phyloP scores from a whole-genome alignment of 2,888 invertebrate genomes.

The Stictocephala bisonia region DNA sequence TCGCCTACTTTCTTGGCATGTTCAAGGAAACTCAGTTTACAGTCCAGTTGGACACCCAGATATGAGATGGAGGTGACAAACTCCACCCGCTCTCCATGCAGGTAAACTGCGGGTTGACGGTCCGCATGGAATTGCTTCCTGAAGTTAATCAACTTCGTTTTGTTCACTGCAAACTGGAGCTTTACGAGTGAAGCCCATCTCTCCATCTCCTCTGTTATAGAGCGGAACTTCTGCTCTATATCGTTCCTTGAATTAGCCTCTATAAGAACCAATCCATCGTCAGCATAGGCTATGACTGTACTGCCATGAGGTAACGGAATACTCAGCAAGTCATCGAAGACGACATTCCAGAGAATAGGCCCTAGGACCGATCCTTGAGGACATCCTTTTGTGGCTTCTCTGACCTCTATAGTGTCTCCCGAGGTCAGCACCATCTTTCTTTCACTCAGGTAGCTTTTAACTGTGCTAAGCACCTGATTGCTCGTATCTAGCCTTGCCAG shows the following conservation, averaged over 20 bases:
- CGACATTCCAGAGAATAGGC: neutral
- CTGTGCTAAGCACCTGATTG: neutral
- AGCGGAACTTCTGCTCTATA: neutral
- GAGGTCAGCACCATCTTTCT: neutral
- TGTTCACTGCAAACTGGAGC: neutral
- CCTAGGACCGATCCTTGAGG: neutral
- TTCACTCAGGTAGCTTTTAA: neutral
- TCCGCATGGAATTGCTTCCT: too few species aligned
- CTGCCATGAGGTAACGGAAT: neutral
- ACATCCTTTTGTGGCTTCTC: neutral
- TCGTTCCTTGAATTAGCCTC: neutral
- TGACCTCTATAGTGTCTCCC: too few species aligned
- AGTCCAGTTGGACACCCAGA: neutral
- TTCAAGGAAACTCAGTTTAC: neutral
- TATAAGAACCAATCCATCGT: neutral
- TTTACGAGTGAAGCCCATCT: neutral
- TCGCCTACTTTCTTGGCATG: neutral
- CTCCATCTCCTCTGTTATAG: neutral
- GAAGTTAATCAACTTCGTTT: neutral
- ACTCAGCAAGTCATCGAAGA: neutral
- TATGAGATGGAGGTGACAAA: neutral
- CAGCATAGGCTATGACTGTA: neutral
- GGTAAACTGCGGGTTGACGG: neutral
- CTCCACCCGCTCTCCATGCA: neutral
- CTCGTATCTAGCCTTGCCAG: neutral